A percentile compares a stretch with the other conserved stretches of the same genome.
These are phyloP conservation scores for Trachelipus rathkii DNA, from an alignment of 1,140 invertebrate species.

Conservation along the genomic window DNA sequence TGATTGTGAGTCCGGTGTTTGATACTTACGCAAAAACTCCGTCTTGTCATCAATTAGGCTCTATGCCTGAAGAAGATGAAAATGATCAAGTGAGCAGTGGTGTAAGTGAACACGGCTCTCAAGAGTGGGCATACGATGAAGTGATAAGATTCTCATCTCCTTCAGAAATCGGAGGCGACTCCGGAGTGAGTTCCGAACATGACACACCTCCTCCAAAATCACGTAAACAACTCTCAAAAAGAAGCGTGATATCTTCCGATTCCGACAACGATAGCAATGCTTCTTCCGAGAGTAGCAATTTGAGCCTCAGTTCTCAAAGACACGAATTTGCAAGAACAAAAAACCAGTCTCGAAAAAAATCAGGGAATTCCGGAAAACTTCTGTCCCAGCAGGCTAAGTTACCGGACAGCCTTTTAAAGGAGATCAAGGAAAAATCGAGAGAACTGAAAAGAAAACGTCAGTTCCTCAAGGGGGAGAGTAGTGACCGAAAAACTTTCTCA, in stretches of 20 bases:
- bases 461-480: background rate
- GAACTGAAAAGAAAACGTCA: background rate
- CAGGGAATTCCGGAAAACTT: conserved; percentile 31
- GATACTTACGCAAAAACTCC: background rate
- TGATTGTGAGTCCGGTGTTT: background rate
- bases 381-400: background rate
- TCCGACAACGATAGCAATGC: conserved; percentile 42
- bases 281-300: conserved; percentile 30
- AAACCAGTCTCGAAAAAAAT: conserved; percentile 30
- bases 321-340: background rate
- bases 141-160: conserved; percentile 15
- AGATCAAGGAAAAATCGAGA: conserved; percentile 1
- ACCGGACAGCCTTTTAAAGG: background rate
- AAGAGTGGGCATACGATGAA: background rate
- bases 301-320: background rate
- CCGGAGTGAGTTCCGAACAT: conserved; percentile 42
- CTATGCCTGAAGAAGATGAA: background rate
- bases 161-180: conserved; percentile 38
- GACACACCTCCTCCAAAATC: conserved; percentile 37
- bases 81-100: background rate
- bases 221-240: conserved; percentile 24
- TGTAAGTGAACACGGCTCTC: background rate
- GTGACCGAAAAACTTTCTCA: background rate
- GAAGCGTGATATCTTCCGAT: conserved; percentile 32
- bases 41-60: background rate